These are phyloP conservation scores for Drosophila watanabei DNA, from an alignment of 1,140 invertebrate species.

Conservation along the genomic window DNA sequence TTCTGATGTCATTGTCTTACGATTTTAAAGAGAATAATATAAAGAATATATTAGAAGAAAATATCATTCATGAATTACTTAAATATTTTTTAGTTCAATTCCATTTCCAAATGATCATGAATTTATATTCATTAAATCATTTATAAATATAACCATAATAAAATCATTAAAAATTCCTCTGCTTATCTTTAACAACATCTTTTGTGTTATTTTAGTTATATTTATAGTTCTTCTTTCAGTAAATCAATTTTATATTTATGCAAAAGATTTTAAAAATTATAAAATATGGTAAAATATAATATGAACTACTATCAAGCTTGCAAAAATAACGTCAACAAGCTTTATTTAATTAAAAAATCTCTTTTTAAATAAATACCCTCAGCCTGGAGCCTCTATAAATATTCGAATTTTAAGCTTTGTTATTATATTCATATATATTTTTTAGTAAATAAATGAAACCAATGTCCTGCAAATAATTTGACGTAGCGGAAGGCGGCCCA, in stretches of 20 bases:
- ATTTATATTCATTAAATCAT: neutral
- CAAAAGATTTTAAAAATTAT: neutral
- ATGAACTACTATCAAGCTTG: neutral
- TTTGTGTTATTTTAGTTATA: neutral
- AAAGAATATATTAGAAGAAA: neutral
- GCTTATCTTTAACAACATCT: neutral
- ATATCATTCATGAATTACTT: neutral
- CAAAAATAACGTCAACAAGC: neutral
- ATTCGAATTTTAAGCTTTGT: neutral
- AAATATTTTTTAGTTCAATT: neutral
- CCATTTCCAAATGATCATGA: neutral
- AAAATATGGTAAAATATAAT: neutral
- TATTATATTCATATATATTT: neutral
- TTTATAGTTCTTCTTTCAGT: neutral
- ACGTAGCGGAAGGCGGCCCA: conserved; percentile 70
- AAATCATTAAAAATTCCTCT: neutral
- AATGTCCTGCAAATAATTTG: conserved; percentile 65
- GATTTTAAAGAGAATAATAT: neutral
- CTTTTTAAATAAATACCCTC: neutral
- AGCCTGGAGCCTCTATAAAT: neutral
- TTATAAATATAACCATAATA: neutral
- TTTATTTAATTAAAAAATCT: neutral
- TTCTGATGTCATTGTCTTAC: neutral
- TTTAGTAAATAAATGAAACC: neutral
- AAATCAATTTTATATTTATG: neutral